Percentiles rank a stretch among this genome's conserved stretches.
These are phyloP conservation scores for Trachythela sp. DNA, from an alignment of 64 coral and sea anemone genomes.

Conservation along the genomic window DNA sequence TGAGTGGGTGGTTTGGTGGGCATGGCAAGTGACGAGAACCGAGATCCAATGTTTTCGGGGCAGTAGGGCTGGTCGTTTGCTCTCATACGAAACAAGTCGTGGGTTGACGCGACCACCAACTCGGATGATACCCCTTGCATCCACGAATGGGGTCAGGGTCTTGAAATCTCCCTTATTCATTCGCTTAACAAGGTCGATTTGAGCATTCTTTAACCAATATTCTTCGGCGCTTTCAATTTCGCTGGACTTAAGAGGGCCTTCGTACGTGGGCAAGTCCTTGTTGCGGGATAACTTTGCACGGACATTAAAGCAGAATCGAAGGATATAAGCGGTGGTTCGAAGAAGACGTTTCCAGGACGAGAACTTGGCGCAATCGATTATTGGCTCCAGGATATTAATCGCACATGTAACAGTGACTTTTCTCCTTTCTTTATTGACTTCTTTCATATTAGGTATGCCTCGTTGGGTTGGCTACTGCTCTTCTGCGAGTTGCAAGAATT, in stretches of 20 bases:
- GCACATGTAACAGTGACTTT: constrained; percentile 23
- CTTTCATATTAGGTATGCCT: no score
- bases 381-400: not conserved
- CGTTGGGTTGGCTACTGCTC: no score
- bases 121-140: not conserved
- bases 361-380: constrained; percentile 35
- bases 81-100: not conserved
- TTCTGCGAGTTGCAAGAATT: no score
- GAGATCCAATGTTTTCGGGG: constrained; percentile 3
- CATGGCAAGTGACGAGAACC: not conserved
- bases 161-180: constrained; percentile 18
- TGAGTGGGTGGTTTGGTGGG: not conserved
- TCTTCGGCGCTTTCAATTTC: not conserved
- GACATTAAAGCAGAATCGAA: not conserved
- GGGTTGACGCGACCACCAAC: not conserved
- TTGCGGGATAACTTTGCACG: not conserved
- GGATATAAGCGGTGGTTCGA: not conserved
- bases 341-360: constrained; percentile 18
- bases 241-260: not conserved
- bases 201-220: not conserved
- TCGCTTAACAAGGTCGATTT: not conserved
- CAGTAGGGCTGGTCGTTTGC: not conserved
- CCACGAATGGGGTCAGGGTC: not conserved
- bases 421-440: constrained; percentile 42
- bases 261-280: not conserved